A percentile compares a stretch with the other conserved stretches of the same genome.
These are phyloP conservation scores for Hippasteria phrygiana DNA, from an alignment of 53 echinoderm and acorn worm genomes.

Conservation along the genomic window DNA sequence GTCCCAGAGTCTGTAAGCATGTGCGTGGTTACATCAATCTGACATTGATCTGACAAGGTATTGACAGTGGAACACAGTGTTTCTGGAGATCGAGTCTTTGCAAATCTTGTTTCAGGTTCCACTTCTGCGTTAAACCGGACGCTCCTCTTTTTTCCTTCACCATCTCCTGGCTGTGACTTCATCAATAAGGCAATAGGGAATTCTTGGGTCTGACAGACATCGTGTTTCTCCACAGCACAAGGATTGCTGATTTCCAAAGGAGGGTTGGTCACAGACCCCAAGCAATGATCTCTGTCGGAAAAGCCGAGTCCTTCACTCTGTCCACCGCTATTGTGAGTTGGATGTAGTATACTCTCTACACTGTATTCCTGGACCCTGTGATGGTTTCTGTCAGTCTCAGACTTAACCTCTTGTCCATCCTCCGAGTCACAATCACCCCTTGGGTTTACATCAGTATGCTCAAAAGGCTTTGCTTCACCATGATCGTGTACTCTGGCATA, in stretches of 20 bases:
- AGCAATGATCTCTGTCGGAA: background rate
- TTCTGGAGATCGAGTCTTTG: conserved; percentile 1
- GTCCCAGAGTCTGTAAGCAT: conserved; percentile 7
- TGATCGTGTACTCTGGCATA: background rate
- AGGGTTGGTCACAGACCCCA: background rate
- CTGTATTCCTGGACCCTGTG: conserved; percentile 16
- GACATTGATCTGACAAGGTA: conserved; percentile 14
- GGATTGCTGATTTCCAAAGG: background rate
- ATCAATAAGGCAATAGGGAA: conserved; percentile 15
- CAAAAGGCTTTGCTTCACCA: background rate
- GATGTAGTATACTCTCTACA: conserved; percentile 7
- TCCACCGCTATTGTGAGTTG: conserved; percentile 1
- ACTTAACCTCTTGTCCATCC: conserved; percentile 22
- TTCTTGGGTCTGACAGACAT: conserved; percentile 4
- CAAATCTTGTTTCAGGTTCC: background rate
- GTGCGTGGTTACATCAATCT: background rate
- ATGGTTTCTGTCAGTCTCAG: background rate
- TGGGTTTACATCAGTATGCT: background rate
- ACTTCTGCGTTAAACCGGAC: background rate
- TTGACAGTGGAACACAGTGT: conserved; percentile 10
- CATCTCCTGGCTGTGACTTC: conserved; percentile 26
- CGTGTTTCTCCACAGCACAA: background rate
- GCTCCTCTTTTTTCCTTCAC: background rate
- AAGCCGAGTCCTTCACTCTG: background rate
- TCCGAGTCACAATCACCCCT: background rate